Percentiles rank a stretch among this genome's conserved stretches.
These are phyloP conservation scores for Autographa pulchrina DNA, from an alignment of 2,888 invertebrate species.

Conservation along the genomic window DNA sequence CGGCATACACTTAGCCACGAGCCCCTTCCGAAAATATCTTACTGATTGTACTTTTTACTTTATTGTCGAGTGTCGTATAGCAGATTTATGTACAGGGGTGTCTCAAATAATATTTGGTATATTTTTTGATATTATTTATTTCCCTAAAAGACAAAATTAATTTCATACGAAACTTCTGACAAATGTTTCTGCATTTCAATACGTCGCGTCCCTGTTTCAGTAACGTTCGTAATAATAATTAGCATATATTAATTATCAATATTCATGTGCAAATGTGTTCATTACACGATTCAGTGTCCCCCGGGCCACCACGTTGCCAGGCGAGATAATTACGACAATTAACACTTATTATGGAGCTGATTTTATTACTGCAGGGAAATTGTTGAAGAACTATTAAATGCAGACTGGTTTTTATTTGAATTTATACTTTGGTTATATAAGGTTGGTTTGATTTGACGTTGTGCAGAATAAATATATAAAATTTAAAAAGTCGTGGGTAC, in stretches of 20 bases:
- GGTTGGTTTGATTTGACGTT: not conserved
- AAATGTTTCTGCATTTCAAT: too few species aligned
- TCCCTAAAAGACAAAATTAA: too few species aligned
- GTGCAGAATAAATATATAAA: too few species aligned
- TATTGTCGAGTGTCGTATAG: too few species aligned
- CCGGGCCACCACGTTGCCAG: constrained; percentile 48
- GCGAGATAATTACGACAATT: constrained; percentile 55
- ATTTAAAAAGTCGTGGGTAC: too few species aligned
- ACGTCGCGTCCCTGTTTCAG: not conserved
- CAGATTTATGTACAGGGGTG: too few species aligned
- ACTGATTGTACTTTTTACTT: too few species aligned
- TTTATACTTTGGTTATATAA: not conserved
- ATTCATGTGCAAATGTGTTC: constrained; percentile 51
- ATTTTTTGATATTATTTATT: too few species aligned
- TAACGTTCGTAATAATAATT: constrained; percentile 27
- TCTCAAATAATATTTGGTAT: too few species aligned
- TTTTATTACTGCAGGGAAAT: constrained; percentile 34
- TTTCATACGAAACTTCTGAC: too few species aligned
- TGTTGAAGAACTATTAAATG: constrained; percentile 37
- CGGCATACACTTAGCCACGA: too few species aligned
- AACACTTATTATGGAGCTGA: constrained; percentile 45
- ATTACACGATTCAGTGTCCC: constrained; percentile 49
- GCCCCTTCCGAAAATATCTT: too few species aligned
- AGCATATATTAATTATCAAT: constrained; percentile 36
- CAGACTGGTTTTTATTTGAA: not conserved